Conservation (phyloP, 1,140 invertebrate species). For the Vanessa tameamea region DNA sequence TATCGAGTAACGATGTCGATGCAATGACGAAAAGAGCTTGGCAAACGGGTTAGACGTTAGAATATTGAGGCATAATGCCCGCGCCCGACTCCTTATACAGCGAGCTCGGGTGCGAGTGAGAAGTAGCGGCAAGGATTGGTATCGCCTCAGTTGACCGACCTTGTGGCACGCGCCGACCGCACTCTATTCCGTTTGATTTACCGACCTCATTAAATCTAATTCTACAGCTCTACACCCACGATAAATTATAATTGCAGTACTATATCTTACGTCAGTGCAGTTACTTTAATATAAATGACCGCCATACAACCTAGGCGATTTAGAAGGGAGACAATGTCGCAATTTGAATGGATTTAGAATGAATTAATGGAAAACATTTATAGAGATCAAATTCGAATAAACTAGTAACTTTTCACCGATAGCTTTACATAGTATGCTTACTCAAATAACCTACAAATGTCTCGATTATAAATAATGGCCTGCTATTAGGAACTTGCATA, state of each 20-base stretch:
- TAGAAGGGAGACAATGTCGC: constrained; percentile 38
- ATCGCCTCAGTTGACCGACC: constrained; percentile 67
- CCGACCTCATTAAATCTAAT: constrained; percentile 57
- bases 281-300: constrained; percentile 23
- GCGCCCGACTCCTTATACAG: constrained; percentile 48
- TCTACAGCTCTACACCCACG: constrained; percentile 42
- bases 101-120: constrained; percentile 53
- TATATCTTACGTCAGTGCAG: constrained; percentile 12
- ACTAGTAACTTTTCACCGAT: too few relatives aligned
- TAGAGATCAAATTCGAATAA: background rate
- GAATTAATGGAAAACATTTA: constrained; percentile 7
- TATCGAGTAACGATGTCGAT: constrained; percentile 46
- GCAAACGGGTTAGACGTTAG: constrained; percentile 40
- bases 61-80: constrained; percentile 45
- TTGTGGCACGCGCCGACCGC: constrained; percentile 74
- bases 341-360: constrained; percentile 35
- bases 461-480: background rate
- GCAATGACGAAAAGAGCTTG: constrained; percentile 53
- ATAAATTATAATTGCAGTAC: constrained; percentile 23
- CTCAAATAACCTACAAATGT: background rate
- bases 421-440: too few relatives aligned
- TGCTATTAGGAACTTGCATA: background rate
- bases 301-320: constrained; percentile 30
- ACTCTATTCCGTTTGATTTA: constrained; percentile 65
- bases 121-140: constrained; percentile 48